Percentiles rank a stretch among this genome's conserved stretches.
These are phyloP conservation scores for Porites rus DNA, from an alignment of 92 coral and sea anemone species.

Conservation along the genomic window DNA sequence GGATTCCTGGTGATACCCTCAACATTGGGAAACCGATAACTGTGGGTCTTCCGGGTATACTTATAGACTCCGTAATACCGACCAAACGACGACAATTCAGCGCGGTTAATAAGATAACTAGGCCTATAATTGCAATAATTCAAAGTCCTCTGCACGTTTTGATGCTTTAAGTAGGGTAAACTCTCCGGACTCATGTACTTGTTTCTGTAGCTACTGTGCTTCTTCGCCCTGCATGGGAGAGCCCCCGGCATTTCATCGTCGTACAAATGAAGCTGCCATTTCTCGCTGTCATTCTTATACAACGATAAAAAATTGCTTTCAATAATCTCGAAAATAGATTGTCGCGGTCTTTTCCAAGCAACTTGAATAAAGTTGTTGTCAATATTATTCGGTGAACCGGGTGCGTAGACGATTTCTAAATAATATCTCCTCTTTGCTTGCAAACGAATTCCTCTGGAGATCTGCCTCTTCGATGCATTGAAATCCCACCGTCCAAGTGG, in stretches of 20 bases:
- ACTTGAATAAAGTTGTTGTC: conserved; percentile 33
- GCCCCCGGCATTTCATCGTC: conserved; percentile 36
- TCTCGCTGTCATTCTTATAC: conserved; percentile 23
- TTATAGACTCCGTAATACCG: conserved; percentile 3
- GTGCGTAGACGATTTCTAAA: conserved; percentile 29
- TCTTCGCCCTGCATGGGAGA: not conserved
- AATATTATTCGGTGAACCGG: not conserved
- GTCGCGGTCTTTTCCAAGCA: conserved; percentile 42
- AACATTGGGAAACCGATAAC: conserved; percentile 3
- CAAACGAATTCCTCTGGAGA: conserved; percentile 23
- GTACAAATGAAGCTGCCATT: conserved; percentile 8
- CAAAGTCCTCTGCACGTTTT: not conserved
- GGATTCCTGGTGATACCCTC: not conserved
- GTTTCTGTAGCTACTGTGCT: conserved; percentile 17
- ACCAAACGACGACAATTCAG: not conserved
- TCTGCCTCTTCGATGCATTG: conserved; percentile 18
- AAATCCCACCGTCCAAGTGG: conserved; percentile 7
- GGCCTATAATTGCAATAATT: not conserved
- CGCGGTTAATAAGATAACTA: conserved; percentile 21
- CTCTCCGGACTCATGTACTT: conserved; percentile 11
- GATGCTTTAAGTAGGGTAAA: not conserved
- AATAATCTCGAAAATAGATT: conserved; percentile 7
- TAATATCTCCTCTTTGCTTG: conserved; percentile 29
- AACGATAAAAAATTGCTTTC: conserved; percentile 2
- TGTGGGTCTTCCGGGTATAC: not conserved